phyloP scores from a whole-genome alignment of 2,113 vertebrate species.

The Scortum barcoo region DNA sequence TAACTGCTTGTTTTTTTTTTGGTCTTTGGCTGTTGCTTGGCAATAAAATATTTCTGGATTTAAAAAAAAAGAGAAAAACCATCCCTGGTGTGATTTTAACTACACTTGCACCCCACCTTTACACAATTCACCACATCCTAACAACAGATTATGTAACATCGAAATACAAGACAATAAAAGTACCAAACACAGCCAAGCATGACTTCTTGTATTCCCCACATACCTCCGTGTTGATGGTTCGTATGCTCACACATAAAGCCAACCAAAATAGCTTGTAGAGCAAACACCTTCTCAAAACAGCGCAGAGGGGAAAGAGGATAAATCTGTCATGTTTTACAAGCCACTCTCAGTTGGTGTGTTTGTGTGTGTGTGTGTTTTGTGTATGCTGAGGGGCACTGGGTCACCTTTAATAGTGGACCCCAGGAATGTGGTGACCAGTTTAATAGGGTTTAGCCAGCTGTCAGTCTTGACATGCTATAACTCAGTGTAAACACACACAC shows the following conservation, averaged over 20 bases:
- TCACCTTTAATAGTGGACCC: constrained; percentile 67
- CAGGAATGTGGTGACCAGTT: constrained; percentile 77
- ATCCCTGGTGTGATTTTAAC: background rate
- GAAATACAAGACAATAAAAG: background rate
- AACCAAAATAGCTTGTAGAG: constrained; percentile 26
- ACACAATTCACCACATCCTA: background rate
- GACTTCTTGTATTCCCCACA: constrained; percentile 21
- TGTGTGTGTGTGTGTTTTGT: constrained; percentile 18
- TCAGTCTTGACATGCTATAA: constrained; percentile 75
- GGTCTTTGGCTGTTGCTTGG: background rate
- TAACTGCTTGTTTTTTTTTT: constrained; percentile 14
- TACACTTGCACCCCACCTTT: background rate
- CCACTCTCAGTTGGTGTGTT: constrained; percentile 3
- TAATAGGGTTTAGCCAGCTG: constrained; percentile 81
- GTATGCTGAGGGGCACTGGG: constrained; percentile 50
- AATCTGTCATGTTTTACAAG: constrained; percentile 71
- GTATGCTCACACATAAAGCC: constrained; percentile 34
- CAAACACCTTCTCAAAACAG: constrained; percentile 51
- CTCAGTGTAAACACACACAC: constrained; percentile 53
- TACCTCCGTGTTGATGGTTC: constrained; percentile 24
- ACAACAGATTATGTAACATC: background rate
- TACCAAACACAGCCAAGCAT: background rate
- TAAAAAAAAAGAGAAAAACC: background rate
- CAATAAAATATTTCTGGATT: background rate
- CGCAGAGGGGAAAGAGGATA: constrained; percentile 23